A percentile compares a stretch with the other conserved stretches of the same genome.
These are phyloP conservation scores for Eudasyphora cyanicolor DNA, from an alignment of 2,888 invertebrate species.

Conservation along the genomic window DNA sequence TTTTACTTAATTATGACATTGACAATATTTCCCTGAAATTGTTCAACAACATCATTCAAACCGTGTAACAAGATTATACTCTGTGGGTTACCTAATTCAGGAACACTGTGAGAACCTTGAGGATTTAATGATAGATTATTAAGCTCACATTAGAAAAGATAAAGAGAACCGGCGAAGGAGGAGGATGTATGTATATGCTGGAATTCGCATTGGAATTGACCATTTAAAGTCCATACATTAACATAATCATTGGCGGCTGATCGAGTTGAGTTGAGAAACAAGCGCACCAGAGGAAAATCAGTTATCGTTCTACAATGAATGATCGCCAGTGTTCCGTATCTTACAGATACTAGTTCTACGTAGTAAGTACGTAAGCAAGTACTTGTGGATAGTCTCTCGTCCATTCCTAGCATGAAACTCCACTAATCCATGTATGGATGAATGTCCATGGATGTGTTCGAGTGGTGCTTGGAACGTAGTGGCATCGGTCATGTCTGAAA, in stretches of 20 bases:
- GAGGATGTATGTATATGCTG: constrained; percentile 21
- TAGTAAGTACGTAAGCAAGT: no score
- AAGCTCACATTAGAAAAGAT: constrained; percentile 37
- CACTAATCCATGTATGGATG: background rate
- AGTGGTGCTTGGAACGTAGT: background rate
- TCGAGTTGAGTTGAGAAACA: background rate
- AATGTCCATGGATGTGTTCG: background rate
- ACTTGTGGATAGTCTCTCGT: background rate
- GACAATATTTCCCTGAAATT: no score
- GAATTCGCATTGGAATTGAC: constrained; percentile 41
- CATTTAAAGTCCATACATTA: constrained; percentile 54
- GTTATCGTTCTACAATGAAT: constrained; percentile 14
- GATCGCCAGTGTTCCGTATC: background rate
- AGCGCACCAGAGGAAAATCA: constrained; percentile 18
- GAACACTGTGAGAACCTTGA: constrained; percentile 32
- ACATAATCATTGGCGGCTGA: constrained; percentile 49
- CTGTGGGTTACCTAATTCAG: background rate
- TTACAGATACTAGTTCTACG: background rate
- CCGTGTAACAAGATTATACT: background rate
- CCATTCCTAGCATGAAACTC: background rate
- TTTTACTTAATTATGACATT: no score
- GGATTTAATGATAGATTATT: constrained; percentile 56
- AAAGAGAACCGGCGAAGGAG: background rate
- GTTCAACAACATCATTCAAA: background rate
- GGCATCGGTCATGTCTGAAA: background rate